These are phyloP conservation scores for Pelecanus crispus DNA, from an alignment of 2,113 vertebrate species.

Conservation along the genomic window DNA sequence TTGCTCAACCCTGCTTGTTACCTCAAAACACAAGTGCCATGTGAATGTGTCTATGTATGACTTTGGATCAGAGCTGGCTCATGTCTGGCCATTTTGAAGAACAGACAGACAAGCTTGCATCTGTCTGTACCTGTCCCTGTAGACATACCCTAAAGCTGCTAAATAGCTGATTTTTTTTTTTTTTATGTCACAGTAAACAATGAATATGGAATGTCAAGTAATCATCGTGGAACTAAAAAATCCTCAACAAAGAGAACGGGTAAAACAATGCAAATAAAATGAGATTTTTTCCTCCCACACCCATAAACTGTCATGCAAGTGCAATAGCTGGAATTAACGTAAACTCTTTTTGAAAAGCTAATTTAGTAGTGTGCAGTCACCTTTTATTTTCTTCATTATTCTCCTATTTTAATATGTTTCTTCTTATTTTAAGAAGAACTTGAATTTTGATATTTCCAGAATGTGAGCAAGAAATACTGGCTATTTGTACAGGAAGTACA, in stretches of 20 bases:
- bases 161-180: neutral
- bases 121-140: conserved; percentile 53
- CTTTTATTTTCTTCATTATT: neutral
- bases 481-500: neutral
- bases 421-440: neutral
- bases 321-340: neutral
- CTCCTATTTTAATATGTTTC: neutral
- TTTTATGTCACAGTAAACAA: conserved; percentile 50
- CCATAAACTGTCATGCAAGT: conserved; percentile 7
- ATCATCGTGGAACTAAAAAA: conserved; percentile 8
- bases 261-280: conserved; percentile 54
- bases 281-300: neutral
- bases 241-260: conserved; percentile 27
- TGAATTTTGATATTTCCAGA: neutral
- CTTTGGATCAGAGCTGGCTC: conserved; percentile 12
- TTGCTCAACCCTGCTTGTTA: conserved; percentile 28
- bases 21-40: conserved; percentile 30
- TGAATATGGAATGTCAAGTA: conserved; percentile 36
- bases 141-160: conserved; percentile 54
- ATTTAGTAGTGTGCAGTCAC: neutral
- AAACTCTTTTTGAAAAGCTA: neutral
- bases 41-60: conserved; percentile 21
- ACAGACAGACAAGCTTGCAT: conserved; percentile 47
- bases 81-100: conserved; percentile 42
- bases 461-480: neutral